Base-by-base conservation (phyloP, 2,797 vertebrate species). In the Margarornis squamiger region DNA sequence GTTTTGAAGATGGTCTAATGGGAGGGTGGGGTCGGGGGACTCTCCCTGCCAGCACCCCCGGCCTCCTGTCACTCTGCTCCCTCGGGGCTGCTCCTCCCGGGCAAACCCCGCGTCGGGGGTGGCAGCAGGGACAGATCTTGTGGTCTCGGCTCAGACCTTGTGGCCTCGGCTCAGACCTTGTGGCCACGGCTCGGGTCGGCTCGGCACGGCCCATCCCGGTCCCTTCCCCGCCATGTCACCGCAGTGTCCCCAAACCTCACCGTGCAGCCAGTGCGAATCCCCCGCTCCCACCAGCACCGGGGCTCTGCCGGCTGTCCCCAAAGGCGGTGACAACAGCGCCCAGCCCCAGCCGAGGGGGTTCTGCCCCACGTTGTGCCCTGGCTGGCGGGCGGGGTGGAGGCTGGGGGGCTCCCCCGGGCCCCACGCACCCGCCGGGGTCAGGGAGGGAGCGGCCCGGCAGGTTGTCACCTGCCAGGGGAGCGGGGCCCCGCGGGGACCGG, bases 41-140 rank as follows among this genome's bases (percentile, higher is more conserved):
- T 66, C 48, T 93, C 94, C 92, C 95, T 75, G 86, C 39, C 90
- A 61, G 78, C 76, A 36, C 43, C 93, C 87, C 90, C 32, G 1
- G 75, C 57, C 3, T 24, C 85, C 73, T 43, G 75, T 59, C 90
- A 29, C 65, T 86, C 52, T 1, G 6, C 49, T 83, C 73, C 74
- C 71, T 10, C 32, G 14, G 83, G 74, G 51, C 80, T 32, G 62
- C 77, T 88, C 79, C 89, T 77, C 82, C 58, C 6, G 8, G 46
- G 83, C 86, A 88, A 87, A 63, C 39, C 78, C 65, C 2, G 0
- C 2, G 6, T 3, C 1, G 34, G 51, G 58, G 51, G 51, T 5
- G 67, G 57, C 83, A 7, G 52, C 61, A 0, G 39, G 41, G 41
- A 55, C 80, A n/a, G 65, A 41, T 14, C 49, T 17, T 2, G 2